Percentiles rank a stretch among this genome's conserved stretches.
These are phyloP conservation scores for Cyphomyrmex costatus DNA, from an alignment of 1,140 invertebrate species.

Conservation along the genomic window DNA sequence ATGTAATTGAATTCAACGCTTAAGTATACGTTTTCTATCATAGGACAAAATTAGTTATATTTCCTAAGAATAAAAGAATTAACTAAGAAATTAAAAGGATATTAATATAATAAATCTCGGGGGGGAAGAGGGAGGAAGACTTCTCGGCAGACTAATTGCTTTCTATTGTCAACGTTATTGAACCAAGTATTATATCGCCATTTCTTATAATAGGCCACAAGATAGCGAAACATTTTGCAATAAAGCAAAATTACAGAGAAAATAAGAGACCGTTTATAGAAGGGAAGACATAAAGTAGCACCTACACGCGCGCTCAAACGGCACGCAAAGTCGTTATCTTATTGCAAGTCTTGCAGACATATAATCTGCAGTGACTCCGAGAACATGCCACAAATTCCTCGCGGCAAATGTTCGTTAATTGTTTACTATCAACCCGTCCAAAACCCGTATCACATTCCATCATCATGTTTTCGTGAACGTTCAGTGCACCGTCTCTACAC, in stretches of 20 bases:
- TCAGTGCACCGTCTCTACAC: constrained; percentile 14
- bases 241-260: constrained; percentile 52
- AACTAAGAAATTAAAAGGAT: background rate
- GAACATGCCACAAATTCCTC: constrained; percentile 65
- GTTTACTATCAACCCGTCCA: background rate
- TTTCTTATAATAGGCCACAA: background rate
- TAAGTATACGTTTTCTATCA: background rate
- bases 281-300: constrained; percentile 63
- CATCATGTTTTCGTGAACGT: constrained; percentile 24
- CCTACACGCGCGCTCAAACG: constrained; percentile 30
- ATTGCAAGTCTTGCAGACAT: constrained; percentile 56
- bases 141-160: constrained; percentile 19
- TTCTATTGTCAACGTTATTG: background rate
- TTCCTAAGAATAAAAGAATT: background rate
- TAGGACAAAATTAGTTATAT: background rate
- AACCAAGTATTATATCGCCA: constrained; percentile 8
- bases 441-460: background rate
- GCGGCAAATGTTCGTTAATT: constrained; percentile 51
- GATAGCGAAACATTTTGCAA: constrained; percentile 37
- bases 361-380: constrained; percentile 40
- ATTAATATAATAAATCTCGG: constrained; percentile 12
- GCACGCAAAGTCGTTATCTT: constrained; percentile 71
- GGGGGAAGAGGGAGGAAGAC: background rate
- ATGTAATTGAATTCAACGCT: background rate
- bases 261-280: constrained; percentile 29